Evolutionary conservation across 37 sponge, comb jelly and placozoan genomes (phyloP), one percentile per base, ranked within the genome.

Genomic region (Petrosia ficiformis): DNA sequence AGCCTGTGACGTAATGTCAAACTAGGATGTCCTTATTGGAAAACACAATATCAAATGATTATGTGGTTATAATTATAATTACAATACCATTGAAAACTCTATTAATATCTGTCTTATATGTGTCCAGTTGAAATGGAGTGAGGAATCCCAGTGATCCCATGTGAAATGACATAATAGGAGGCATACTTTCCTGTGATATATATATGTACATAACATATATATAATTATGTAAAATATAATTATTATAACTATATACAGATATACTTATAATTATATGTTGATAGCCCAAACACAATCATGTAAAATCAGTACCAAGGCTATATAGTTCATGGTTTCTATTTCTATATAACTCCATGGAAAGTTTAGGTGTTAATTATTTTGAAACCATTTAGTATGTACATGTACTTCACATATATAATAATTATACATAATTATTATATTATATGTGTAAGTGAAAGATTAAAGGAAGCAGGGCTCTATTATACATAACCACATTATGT

Each of bases 91-190:
- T 75, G 10, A 89, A 39, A 3, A 83, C 87, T 42, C 85, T 61
- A 2, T 42, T 34, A 22, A 90, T 82, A 25, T 64, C 76, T 2
- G 65, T 44, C 39, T 81, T 41, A 38, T 77, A 86, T 41, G 68
- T 72, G 41, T 83, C 72, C 44, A 86, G 77, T 4, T 73, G 74
- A 65, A 97, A 94, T 19, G 86, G 92, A 56, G 98, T 91, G 33
- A 97, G 94, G 66, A 97, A 97, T 2, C 98, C 98, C 25, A 97
- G 90, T 21, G 94, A 91, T 4, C 98, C 98, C 79, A 94, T 83
- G 26, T 78, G 77, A 43, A 97, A 89, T 72, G 88, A 92, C 77
- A 97, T 76, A 0, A 97, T 77, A 1, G 98, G 98, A 41, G 98
- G 98, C 1, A 89, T 75, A 39, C 64, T 82, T 26, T 75, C 67